Evolutionary conservation across 92 coral and sea anemone species (phyloP).

Genomic region (Umimayanthus kanabou): DNA sequence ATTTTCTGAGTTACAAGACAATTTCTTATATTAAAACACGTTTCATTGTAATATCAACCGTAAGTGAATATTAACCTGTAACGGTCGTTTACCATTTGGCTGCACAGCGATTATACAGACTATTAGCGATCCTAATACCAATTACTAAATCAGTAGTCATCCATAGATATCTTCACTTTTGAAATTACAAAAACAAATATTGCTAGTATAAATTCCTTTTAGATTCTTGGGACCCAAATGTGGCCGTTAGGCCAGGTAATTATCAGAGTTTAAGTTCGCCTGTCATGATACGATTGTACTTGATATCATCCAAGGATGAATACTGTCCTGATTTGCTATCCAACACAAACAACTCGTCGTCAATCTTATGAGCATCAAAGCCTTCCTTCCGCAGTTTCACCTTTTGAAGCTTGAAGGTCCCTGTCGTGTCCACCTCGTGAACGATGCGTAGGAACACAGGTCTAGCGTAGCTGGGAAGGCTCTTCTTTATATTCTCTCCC

Average conservation of each 20-base stretch:
- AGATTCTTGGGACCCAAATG: background rate
- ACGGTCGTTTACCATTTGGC: too few species aligned
- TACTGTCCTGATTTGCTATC: constrained; percentile 68
- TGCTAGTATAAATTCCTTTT: background rate
- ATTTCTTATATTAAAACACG: too few species aligned
- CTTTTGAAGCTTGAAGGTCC: constrained; percentile 93
- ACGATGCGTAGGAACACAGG: constrained; percentile 88
- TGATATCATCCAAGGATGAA: constrained; percentile 60
- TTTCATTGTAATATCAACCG: too few species aligned
- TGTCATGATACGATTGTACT: constrained; percentile 58
- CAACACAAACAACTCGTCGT: constrained; percentile 71
- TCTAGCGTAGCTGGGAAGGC: constrained; percentile 84
- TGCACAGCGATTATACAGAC: too few species aligned
- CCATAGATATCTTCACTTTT: too few species aligned
- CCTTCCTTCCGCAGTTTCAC: constrained; percentile 79
- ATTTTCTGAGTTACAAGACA: too few species aligned
- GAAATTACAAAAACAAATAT: background rate
- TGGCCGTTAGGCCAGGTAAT: background rate
- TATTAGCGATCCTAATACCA: too few species aligned
- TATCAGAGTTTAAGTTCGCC: constrained; percentile 70
- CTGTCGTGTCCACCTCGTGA: constrained; percentile 81
- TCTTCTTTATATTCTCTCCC: constrained; percentile 56
- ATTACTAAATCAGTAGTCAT: too few species aligned
- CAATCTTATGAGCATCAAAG: constrained; percentile 70
- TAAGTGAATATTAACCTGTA: too few species aligned